Evolutionary conservation across 2,113 vertebrate genomes (phyloP), one percentile per base, ranked within the genome.

Genomic region (Chaetops frenatus): DNA sequence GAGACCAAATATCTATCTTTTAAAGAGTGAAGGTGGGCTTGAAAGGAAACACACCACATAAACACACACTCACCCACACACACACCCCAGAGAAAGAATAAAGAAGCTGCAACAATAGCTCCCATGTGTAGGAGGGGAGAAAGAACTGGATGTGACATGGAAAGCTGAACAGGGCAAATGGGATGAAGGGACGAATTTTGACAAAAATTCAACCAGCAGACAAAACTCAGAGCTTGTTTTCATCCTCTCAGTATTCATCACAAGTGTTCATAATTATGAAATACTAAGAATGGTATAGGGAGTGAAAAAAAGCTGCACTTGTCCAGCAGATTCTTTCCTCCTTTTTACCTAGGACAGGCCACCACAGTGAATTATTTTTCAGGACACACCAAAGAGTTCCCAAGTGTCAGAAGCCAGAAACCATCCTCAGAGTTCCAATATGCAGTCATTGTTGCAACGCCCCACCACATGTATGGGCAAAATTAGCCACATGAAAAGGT

Each of bases 141-240:
- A 83, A 72, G 15, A 21, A 22, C 19, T 53, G 27, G 17, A 48
- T 0, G 0, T 8, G 16, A 29, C 48, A 35, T 7, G 11, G 54
- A 40, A 91, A 80, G 20, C 29, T 51, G 57, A 88, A 51, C 27
- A 69, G 61, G 54, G 10, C 45, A 92, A 85, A 35, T n/a, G 28
- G 33, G 10, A 31, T 24, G 21, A n/a, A 83, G 24, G 70, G 28
- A 48, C 8, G 3, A 65, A 64, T 84, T 94, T 73, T 74, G 19
- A 28, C 27, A 60, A 31, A 81, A 94, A 84, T 33, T 9, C 21
- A 62, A 51, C 31, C 13, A 56, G 36, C 35, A 90, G 60, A 56
- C 12, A 69, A 77, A 84, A 77, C 18, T 61, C 27, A 17, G 57
- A 23, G 21, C 44, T 38, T 47, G 15, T 69, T 70, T 80, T 81